A percentile compares a stretch with the other conserved stretches of the same genome.
Conservation (phyloP, 2,888 invertebrate species). For the Pecten maximus region DNA sequence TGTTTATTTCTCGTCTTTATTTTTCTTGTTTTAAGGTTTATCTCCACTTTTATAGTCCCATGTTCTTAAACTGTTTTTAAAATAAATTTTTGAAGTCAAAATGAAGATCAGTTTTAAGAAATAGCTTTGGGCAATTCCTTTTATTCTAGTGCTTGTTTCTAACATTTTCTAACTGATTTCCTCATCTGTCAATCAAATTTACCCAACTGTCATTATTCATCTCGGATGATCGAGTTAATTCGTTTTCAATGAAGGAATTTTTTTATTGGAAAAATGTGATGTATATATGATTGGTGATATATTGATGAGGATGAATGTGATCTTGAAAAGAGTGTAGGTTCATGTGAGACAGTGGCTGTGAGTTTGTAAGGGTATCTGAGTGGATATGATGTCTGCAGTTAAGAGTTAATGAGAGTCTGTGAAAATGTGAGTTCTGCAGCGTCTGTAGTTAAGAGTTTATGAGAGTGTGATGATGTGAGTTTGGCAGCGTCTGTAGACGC, state of each 20-base stretch:
- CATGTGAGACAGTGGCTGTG: no score
- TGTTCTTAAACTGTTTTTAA: neutral
- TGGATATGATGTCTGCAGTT: no score
- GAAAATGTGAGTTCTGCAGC: neutral
- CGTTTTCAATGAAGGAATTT: neutral
- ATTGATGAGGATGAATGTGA: neutral
- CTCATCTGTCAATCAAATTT: conserved; percentile 17
- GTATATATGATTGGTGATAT: neutral
- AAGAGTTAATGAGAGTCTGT: no score
- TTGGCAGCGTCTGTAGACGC: neutral
- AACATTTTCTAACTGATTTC: neutral
- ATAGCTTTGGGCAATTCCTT: neutral
- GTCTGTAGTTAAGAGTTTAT: neutral
- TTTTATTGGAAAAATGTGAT: neutral
- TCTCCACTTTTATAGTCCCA: conserved; percentile 33
- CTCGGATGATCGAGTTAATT: neutral
- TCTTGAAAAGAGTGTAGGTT: no score
- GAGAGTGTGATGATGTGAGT: neutral
- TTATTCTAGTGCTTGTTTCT: neutral
- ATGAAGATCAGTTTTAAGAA: neutral
- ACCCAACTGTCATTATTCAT: neutral
- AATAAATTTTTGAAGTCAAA: neutral
- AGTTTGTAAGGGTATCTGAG: no score
- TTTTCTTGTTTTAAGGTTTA: neutral
- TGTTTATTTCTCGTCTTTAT: neutral